Evolutionary conservation across 2,888 invertebrate genomes (phyloP), one percentile per base, ranked within the genome.

Genomic region (Entomobrya proxima): DNA sequence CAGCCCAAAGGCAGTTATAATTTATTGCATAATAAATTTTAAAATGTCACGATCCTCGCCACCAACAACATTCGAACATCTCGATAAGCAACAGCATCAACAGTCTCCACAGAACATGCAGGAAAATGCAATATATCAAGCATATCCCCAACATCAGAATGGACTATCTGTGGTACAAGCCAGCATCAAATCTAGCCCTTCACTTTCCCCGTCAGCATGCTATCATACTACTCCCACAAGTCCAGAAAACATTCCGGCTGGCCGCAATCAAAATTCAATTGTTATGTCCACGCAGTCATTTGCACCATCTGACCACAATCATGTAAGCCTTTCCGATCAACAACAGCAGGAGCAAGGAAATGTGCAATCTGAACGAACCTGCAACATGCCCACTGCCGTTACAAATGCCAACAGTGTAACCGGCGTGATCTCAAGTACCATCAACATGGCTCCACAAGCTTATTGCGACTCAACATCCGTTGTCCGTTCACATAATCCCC

Each of bases 401-500:
- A n/a, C n/a, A 2, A 44, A 27, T 27, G n/a, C 44, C 11, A 75
- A 7, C n/a, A 75, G 24, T 47, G 11, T 37, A 9, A 30, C 76
- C 47, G 30, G 52, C 47, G 58, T 75, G 15, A 76, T 76, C 61
- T 32, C 77, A 55, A 67, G 40, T 30, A 77, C 30, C 58, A 32
- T 76, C n/a, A 76, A n/a, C 27, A 69, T 61, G 13, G 78, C 58
- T 9, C 58, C 86, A 18, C 76, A 58, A 77, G 84, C 78, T 44
- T 88, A 86, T 58, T 88, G 88, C 52, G 88, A 88, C 87, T 88
- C 88, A 1, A 88, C 88, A 37, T 87, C 88, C 21, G 40, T 69
- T 18, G 13, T 72, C 7, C 61, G 67, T 18, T 50, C 64, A 7
- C 82, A 77, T n/a, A 69, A 72, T 84, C 50, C 52, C 18, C 44